Conservation (phyloP, 1,140 invertebrate genomes). For the Chrysoperla carnea region DNA sequence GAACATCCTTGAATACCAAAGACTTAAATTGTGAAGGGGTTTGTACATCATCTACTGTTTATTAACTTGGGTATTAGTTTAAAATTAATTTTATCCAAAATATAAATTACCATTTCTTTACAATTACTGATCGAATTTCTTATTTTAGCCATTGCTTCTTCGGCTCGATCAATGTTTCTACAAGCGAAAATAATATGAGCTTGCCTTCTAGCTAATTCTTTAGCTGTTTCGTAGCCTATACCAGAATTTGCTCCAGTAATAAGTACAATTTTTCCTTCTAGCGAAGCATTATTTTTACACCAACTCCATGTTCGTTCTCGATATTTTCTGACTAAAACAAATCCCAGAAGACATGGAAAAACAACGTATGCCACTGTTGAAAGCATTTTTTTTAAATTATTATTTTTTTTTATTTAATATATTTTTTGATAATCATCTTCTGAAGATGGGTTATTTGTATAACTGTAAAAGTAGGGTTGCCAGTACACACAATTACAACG, state of each 20-base stretch:
- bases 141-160: constrained; percentile 29
- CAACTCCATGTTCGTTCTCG: constrained; percentile 16
- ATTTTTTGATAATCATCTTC: no score
- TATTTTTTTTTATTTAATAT: background rate
- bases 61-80: no score
- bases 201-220: constrained; percentile 26
- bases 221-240: constrained; percentile 36
- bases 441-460: no score
- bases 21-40: no score
- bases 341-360: background rate
- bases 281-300: constrained; percentile 15
- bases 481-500: no score
- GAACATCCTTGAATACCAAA: no score
- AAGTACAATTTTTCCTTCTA: constrained; percentile 33
- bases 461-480: no score
- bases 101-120: constrained; percentile 3
- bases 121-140: constrained; percentile 2
- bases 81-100: no score
- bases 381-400: background rate
- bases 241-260: constrained; percentile 41
- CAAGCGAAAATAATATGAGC: constrained; percentile 69
- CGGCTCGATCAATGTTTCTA: constrained; percentile 39
- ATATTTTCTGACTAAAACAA: constrained; percentile 12
- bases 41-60: no score
- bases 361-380: background rate